Evolutionary conservation across 64 coral and sea anemone genomes (phyloP).

Genomic region (Montipora efflorescens): DNA sequence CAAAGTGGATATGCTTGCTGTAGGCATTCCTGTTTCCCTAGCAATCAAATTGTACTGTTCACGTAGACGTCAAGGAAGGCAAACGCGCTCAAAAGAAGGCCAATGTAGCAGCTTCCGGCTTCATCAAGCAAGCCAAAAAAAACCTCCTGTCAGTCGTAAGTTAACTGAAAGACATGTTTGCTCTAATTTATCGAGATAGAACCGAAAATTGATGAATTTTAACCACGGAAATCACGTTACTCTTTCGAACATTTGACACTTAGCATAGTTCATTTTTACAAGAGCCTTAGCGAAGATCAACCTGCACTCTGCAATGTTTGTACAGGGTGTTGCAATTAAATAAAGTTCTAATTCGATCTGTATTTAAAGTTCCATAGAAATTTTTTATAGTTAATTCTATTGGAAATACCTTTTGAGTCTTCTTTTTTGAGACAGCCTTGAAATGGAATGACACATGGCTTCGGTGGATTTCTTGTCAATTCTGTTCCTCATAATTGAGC

Average conservation of each 20-base stretch:
- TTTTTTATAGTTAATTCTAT: not conserved
- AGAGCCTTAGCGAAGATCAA: too few species aligned
- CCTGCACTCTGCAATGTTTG: too few species aligned
- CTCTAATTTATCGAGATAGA: not conserved
- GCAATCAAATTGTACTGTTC: slow-evolving; percentile 26
- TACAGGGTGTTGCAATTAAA: too few species aligned
- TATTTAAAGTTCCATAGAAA: not conserved
- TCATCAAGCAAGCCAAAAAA: not conserved
- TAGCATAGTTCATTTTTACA: not conserved
- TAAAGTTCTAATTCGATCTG: not conserved
- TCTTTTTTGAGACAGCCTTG: not conserved
- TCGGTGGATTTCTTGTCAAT: slow-evolving; percentile 1
- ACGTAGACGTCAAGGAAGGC: not conserved
- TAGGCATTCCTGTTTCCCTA: slow-evolving; percentile 39
- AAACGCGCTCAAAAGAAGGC: slow-evolving; percentile 12
- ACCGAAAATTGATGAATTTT: not conserved
- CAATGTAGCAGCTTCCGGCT: slow-evolving; percentile 5
- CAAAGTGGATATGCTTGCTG: slow-evolving; percentile 16
- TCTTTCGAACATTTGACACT: not conserved
- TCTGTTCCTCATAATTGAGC: not conserved
- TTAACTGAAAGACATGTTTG: not conserved
- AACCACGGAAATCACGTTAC: not conserved
- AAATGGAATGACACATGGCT: not conserved
- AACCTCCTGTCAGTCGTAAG: not conserved
- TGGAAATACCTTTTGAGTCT: slow-evolving; percentile 3